Conservation (phyloP, 2,113 vertebrate species). For the Etheostoma spectabile region DNA sequence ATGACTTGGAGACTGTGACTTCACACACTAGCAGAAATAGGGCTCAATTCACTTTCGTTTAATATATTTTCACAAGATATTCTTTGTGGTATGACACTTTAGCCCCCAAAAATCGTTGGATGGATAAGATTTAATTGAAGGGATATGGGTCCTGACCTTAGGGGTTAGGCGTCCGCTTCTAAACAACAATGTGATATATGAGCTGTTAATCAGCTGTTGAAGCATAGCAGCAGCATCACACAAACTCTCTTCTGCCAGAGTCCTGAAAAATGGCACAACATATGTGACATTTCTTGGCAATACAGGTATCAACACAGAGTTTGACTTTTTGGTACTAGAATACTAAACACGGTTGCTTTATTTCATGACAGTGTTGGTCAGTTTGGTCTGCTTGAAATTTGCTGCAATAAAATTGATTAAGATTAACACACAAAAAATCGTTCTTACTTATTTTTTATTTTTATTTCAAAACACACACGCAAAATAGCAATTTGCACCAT, state of each 20-base stretch:
- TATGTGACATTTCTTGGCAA: no score
- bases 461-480: no score
- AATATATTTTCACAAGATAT: not conserved
- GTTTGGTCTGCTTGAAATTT: no score
- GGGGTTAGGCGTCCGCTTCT: conserved; percentile 30
- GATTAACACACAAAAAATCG: no score
- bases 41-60: not conserved
- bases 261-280: no score
- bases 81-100: not conserved
- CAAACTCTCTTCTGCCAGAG: not conserved
- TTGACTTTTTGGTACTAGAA: no score
- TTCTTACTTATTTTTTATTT: no score
- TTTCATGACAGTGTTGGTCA: no score
- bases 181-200: conserved; percentile 48
- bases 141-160: not conserved
- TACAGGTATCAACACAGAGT: no score
- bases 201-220: conserved; percentile 19
- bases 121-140: conserved; percentile 21
- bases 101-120: not conserved
- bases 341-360: no score
- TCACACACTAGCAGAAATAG: not conserved
- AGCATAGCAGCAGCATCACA: conserved; percentile 1
- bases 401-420: no score
- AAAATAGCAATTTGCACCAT: no score
- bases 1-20: not conserved